Evolutionary conservation across 2,797 vertebrate species (phyloP), one percentile per base, ranked within the genome.

Genomic region (Triplophysa bombifrons): DNA sequence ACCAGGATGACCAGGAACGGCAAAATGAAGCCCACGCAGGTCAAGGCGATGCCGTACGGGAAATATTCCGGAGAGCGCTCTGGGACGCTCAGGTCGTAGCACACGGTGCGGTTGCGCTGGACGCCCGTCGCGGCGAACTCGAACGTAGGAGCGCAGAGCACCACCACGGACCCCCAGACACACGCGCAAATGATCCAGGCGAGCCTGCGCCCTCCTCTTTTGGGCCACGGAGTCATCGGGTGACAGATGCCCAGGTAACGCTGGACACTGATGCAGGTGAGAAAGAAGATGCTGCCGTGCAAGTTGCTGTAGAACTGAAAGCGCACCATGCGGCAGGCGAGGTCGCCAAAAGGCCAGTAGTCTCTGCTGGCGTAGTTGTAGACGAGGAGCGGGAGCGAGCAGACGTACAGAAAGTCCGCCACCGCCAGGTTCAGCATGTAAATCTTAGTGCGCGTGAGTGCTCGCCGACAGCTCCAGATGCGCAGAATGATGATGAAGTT

Each of bases 291-390:
- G 90, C 97, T 98, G 81, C 97, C 84, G 0, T 98, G 97, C 0
- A 98, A 90, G 87, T 99, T 99, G 88, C 95, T 93, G 83, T 99
- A 99, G 91, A 99, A 99, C 90, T 98, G 96, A 91, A 98, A 98
- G 55, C 97, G 94, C 46, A 98, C 89, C 0, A 97, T 85, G 41
- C 96, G 95, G 89, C 98, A 99, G 34, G 94, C 83, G 65, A 95
- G 87, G 83, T 98, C 96, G 0, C 98, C 97, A 1, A 99, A 99
- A 8, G 97, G 97, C 98, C 98, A 99, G 81, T 98, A 96, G 90
- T 99, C 98, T 16, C 92, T 92, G 61, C 93, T 96, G 75, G 90
- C 94, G 0, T 99, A 98, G 92, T 99, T 99, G 91, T 96, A 99
- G 88, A 99, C 95, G 81, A 98, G 96, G 61, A 98, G 90, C 0